phyloP scores from a whole-genome alignment of 1,140 invertebrate genomes.

The Saccostrea echinata region DNA sequence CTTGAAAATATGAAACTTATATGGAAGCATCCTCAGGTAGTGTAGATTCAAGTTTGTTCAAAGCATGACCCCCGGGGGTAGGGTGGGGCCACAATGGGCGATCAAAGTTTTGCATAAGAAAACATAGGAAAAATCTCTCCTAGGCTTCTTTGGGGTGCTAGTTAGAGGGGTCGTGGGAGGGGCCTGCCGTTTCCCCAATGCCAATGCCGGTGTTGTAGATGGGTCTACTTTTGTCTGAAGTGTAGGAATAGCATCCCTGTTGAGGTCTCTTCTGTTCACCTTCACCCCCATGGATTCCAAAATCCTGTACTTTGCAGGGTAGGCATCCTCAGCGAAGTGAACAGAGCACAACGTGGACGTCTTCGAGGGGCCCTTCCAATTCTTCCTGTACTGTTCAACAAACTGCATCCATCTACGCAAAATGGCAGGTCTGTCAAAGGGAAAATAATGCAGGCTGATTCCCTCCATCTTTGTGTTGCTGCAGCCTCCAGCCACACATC shows the following conservation, averaged over 20 bases:
- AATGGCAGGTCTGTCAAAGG: too few relatives aligned
- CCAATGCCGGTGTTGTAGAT: background rate
- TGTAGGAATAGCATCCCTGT: background rate
- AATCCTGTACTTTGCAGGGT: background rate
- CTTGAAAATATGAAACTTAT: too few relatives aligned
- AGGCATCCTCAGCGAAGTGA: conserved; percentile 35
- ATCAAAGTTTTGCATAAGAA: too few relatives aligned
- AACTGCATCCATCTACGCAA: background rate
- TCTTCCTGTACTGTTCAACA: conserved; percentile 11
- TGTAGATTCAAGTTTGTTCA: too few relatives aligned
- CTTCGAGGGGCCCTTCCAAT: conserved; percentile 17
- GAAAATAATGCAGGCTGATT: background rate
- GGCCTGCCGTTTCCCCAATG: too few relatives aligned
- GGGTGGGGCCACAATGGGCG: too few relatives aligned
- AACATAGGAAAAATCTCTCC: too few relatives aligned
- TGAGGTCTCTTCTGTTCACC: background rate
- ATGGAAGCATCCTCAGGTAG: too few relatives aligned
- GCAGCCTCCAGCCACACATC: too few relatives aligned
- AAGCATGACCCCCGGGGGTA: too few relatives aligned
- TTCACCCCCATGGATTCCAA: conserved; percentile 18
- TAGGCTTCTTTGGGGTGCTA: background rate
- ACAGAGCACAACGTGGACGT: background rate
- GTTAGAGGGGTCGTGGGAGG: background rate
- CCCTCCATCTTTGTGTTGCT: too few relatives aligned
- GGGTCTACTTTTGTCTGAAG: background rate